Evolutionary conservation across 2,113 vertebrate species (phyloP).

Genomic region (Hylia prasina): DNA sequence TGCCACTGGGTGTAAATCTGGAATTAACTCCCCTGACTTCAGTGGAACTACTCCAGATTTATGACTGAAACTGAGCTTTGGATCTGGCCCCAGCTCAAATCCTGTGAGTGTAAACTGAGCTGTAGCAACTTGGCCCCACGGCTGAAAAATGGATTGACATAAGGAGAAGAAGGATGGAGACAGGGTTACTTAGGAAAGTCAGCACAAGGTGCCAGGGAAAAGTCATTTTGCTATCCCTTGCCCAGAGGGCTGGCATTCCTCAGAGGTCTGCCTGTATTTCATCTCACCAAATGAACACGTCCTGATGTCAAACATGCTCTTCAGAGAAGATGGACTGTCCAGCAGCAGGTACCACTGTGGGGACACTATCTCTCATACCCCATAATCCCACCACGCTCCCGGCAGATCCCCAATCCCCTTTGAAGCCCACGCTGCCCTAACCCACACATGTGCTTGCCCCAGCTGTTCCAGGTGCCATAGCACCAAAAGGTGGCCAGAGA

Average conservation of each 20-base stretch:
- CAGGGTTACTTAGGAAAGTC: slow-evolving; percentile 32
- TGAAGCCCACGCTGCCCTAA: background rate
- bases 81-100: slow-evolving; percentile 23
- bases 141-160: slow-evolving; percentile 6
- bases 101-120: slow-evolving; percentile 42
- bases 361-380: background rate
- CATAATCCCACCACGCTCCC: background rate
- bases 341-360: background rate
- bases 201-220: slow-evolving; percentile 34
- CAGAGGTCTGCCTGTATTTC: slow-evolving; percentile 38
- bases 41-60: slow-evolving; percentile 57
- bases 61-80: slow-evolving; percentile 36
- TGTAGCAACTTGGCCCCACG: background rate
- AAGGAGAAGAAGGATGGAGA: slow-evolving; percentile 26
- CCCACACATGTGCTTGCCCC: rapidly evolving
- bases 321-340: background rate
- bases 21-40: slow-evolving; percentile 37
- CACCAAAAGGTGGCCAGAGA: background rate
- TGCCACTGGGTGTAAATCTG: slow-evolving; percentile 26
- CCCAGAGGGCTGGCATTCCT: slow-evolving; percentile 26
- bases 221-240: background rate
- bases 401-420: background rate
- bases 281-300: background rate
- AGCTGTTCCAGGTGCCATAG: background rate
- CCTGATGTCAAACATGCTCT: slow-evolving; percentile 9